Base-by-base conservation (phyloP, 2,113 vertebrate genomes). In the Charina bottae region DNA sequence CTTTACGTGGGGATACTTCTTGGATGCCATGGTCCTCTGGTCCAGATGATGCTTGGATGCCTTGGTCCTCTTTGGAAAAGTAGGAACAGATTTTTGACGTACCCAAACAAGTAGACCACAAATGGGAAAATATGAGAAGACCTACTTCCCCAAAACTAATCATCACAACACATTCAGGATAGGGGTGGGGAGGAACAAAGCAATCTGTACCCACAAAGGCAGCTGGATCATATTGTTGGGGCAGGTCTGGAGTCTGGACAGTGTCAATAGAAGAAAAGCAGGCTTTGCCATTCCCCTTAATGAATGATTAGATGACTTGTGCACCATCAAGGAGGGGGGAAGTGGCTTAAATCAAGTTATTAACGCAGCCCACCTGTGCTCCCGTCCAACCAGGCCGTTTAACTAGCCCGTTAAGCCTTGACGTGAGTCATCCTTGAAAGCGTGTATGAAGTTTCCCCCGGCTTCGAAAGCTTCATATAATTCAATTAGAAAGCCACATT, bases 281-380 rank as follows among this genome's bases (percentile, higher is more conserved):
- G 97, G 97, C 96, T 97, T 97, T 23, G 83, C 96, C 96, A 97
- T 98, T 97, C 97, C 98, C 97, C 97, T 96, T 98, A 98, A 98
- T 98, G 97, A 98, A 98, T 97, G 98, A 97, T 98, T 98, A 97
- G 97, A 98, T 96, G 97, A 96, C 97, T 98, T 97, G 96, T 97
- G 97, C 95, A 90, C 97, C 97, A 97, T 97, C 97, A 98, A 98
- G 97, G 96, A 95, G 93, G 88, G 92, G 95, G 33, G 37, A 91
- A 97, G 97, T 92, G 95, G 97, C 96, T 97, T 98, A 98, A 98
- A 97, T 98, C 98, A 98, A 98, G 98, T 98, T 98, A 98, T 98
- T 98, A 98, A 98, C 97, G 96, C 97, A 96, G 97, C 97, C 97
- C 95, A 98, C 98, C 98, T 97, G 97, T 97, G 98, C 98, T 98